phyloP scores from a whole-genome alignment of 2,113 vertebrate genomes.

The Upupa epops region DNA sequence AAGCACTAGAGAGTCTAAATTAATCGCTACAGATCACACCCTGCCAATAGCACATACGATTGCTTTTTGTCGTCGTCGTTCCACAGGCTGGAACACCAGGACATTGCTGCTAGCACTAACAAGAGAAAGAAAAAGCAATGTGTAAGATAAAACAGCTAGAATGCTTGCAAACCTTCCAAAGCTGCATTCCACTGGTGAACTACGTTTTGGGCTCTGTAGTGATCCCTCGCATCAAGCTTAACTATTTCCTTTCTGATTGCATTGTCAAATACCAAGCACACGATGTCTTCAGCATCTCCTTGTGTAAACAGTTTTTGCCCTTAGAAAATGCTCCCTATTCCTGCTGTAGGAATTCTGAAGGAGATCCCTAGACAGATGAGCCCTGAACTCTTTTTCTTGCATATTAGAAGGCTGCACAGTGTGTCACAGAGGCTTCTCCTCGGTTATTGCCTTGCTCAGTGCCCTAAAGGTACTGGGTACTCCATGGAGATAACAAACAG shows the following conservation, averaged over 20 bases:
- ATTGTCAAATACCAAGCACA: not conserved
- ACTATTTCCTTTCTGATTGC: not conserved
- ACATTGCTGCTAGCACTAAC: not conserved
- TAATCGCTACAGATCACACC: not conserved
- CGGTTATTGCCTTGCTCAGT: not conserved
- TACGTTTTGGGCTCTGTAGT: not conserved
- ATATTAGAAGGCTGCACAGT: not conserved
- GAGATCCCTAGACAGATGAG: not conserved
- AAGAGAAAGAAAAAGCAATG: not conserved
- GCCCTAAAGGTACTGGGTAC: not conserved
- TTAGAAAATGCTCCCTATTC: not conserved
- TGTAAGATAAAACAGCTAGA: not conserved
- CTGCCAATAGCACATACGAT: not conserved
- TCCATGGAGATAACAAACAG: not conserved
- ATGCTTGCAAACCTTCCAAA: not conserved
- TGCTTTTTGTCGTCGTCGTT: not conserved
- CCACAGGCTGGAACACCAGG: not conserved
- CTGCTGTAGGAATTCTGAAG: not conserved
- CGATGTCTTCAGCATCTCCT: not conserved
- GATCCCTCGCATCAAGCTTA: not conserved
- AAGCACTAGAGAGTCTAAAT: slow-evolving; percentile 29
- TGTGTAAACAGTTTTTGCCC: not conserved
- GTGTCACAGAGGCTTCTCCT: not conserved
- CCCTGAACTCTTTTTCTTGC: not conserved
- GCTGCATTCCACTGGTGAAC: not conserved